These are phyloP conservation scores for Nudaria mundana DNA, from an alignment of 2,888 invertebrate species.

Conservation along the genomic window DNA sequence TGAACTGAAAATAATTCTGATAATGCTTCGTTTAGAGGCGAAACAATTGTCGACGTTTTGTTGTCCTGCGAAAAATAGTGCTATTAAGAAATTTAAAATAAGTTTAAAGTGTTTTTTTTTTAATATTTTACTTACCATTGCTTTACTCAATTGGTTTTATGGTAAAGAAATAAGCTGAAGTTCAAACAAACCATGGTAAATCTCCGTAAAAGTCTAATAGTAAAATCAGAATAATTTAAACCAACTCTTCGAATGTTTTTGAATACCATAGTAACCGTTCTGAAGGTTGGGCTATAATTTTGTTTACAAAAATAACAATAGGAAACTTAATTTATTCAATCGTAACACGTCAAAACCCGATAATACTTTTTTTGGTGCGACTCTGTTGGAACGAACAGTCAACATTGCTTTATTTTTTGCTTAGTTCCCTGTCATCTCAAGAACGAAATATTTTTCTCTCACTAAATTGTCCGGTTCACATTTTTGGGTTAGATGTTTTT, in stretches of 20 bases:
- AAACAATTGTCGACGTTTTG: too few species aligned
- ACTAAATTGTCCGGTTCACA: constrained; percentile 3
- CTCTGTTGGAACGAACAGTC: constrained; percentile 50
- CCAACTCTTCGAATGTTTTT: neutral
- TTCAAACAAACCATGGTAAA: too few species aligned
- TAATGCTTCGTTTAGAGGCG: too few species aligned
- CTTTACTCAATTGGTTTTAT: too few species aligned
- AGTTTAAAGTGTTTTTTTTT: too few species aligned
- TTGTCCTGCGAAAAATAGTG: too few species aligned
- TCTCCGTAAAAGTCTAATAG: too few species aligned
- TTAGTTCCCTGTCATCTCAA: constrained; percentile 20
- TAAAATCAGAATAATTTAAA: too few species aligned
- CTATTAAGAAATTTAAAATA: too few species aligned
- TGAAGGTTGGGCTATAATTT: constrained; percentile 1
- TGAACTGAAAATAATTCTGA: too few species aligned
- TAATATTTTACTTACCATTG: too few species aligned
- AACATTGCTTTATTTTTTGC: constrained; percentile 37
- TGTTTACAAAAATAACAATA: constrained; percentile 32
- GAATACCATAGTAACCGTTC: neutral
- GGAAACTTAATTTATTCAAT: constrained; percentile 48
- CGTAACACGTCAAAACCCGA: constrained; percentile 40
- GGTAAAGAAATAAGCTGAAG: too few species aligned
- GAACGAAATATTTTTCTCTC: constrained; percentile 13
- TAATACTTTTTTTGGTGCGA: constrained; percentile 41
- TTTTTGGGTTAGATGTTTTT: constrained; percentile 6